Evolutionary conservation across 2,888 invertebrate species (phyloP).

Genomic region (Anaspis maculata): DNA sequence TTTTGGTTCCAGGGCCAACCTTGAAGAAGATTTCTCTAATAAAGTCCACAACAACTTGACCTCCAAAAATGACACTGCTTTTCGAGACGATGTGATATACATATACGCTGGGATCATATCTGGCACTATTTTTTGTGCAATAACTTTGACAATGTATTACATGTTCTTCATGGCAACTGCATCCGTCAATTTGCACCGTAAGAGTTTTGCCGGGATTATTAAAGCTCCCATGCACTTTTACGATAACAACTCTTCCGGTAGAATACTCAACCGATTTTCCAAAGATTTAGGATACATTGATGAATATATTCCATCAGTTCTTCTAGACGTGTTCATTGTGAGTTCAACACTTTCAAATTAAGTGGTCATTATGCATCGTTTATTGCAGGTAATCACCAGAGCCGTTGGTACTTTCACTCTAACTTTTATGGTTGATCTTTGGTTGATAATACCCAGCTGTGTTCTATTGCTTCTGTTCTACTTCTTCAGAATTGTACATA

Average conservation of each 20-base stretch:
- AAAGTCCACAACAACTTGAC: slow-evolving; percentile 16
- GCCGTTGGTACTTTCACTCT: slow-evolving; percentile 65
- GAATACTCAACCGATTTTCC: slow-evolving; percentile 40
- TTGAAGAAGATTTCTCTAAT: slow-evolving; percentile 31
- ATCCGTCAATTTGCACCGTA: slow-evolving; percentile 35
- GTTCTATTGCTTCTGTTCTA: slow-evolving; percentile 58
- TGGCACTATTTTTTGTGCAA: slow-evolving; percentile 38
- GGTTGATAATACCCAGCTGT: slow-evolving; percentile 57
- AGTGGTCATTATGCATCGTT: neutral
- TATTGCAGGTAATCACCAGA: slow-evolving; percentile 38
- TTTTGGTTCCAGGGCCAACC: slow-evolving; percentile 30
- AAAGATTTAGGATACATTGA: slow-evolving; percentile 52
- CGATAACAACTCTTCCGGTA: slow-evolving; percentile 37
- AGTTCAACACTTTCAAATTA: slow-evolving; percentile 6
- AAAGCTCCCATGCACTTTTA: slow-evolving; percentile 37
- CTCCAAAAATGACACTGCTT: slow-evolving; percentile 16
- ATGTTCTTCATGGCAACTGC: slow-evolving; percentile 32
- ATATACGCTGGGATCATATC: slow-evolving; percentile 43
- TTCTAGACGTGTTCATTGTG: slow-evolving; percentile 36
- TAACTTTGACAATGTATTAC: slow-evolving; percentile 34
- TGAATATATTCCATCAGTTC: slow-evolving; percentile 48
- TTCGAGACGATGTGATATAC: slow-evolving; percentile 37
- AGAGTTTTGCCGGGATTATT: slow-evolving; percentile 31
- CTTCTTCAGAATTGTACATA: slow-evolving; percentile 57
- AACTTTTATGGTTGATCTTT: slow-evolving; percentile 62